Conservation (phyloP, 1,140 invertebrate genomes). For the Apis florea region DNA sequence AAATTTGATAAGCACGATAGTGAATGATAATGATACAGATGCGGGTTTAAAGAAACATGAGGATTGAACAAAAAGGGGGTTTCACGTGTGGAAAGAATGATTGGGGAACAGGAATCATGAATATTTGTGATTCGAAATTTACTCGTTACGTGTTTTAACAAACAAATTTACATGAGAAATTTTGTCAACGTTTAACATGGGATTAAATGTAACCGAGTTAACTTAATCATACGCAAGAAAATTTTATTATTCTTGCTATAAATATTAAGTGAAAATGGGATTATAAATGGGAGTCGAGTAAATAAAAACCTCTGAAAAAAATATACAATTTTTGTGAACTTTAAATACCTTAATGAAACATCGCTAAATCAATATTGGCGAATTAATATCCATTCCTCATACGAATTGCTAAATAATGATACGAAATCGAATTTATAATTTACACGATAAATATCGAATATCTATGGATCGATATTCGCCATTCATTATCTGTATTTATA, state of each 20-base stretch:
- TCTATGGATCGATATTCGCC: neutral
- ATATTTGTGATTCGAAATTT: neutral
- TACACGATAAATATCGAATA: slow-evolving; percentile 1
- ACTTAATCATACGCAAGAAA: no score
- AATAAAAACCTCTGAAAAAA: neutral
- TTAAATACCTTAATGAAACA: neutral
- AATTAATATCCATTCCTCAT: slow-evolving; percentile 12
- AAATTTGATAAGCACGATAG: neutral
- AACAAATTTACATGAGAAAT: neutral
- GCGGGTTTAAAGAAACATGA: neutral
- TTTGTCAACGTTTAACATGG: neutral
- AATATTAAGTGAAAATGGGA: no score
- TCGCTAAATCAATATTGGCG: neutral
- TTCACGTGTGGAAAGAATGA: neutral
- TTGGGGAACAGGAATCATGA: no score
- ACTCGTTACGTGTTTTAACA: neutral
- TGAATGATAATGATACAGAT: neutral
- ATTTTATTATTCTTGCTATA: no score
- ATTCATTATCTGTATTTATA: neutral
- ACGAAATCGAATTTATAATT: slow-evolving; percentile 2
- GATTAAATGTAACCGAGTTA: no score
- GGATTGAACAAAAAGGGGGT: neutral
- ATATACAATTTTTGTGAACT: neutral
- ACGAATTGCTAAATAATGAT: neutral
- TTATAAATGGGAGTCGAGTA: no score